Conservation (phyloP, 2,888 invertebrate genomes). For the Trilocha varians region DNA sequence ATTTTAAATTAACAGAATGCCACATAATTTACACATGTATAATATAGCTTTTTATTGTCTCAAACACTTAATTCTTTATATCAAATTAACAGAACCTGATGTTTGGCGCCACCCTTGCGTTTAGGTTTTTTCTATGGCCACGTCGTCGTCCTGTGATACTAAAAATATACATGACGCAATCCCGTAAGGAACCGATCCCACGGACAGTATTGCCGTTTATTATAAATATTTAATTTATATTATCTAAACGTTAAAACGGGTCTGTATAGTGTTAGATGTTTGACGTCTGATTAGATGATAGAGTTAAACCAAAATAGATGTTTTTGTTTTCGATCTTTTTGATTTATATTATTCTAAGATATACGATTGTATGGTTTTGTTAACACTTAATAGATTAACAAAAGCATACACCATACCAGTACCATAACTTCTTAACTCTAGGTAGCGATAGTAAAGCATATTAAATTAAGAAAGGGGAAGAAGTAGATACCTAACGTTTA, state of each 20-base stretch:
- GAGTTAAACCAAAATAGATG: not conserved
- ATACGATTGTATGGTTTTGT: too few species aligned
- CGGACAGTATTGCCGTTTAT: constrained; percentile 39
- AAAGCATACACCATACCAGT: too few species aligned
- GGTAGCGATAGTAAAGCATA: too few species aligned
- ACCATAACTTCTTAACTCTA: too few species aligned
- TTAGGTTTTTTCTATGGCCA: constrained; percentile 48
- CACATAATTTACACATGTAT: too few species aligned
- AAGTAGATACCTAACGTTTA: too few species aligned
- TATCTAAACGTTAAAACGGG: not conserved
- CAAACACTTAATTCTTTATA: constrained; percentile 8
- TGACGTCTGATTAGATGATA: not conserved
- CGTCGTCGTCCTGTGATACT: constrained; percentile 49
- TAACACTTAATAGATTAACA: too few species aligned
- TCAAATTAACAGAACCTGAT: constrained; percentile 30
- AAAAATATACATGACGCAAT: constrained; percentile 66
- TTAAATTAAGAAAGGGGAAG: too few species aligned
- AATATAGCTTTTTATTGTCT: not conserved
- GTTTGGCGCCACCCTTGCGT: constrained; percentile 56
- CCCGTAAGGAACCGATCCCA: constrained; percentile 34
- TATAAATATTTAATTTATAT: constrained; percentile 64
- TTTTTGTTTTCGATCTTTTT: too few species aligned
- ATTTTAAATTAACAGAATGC: too few species aligned
- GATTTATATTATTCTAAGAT: too few species aligned
- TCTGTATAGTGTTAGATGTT: not conserved